phyloP scores from a whole-genome alignment of 30 jellyfish, hydroid and myxozoan genomes.

The Aurelia aurita region DNA sequence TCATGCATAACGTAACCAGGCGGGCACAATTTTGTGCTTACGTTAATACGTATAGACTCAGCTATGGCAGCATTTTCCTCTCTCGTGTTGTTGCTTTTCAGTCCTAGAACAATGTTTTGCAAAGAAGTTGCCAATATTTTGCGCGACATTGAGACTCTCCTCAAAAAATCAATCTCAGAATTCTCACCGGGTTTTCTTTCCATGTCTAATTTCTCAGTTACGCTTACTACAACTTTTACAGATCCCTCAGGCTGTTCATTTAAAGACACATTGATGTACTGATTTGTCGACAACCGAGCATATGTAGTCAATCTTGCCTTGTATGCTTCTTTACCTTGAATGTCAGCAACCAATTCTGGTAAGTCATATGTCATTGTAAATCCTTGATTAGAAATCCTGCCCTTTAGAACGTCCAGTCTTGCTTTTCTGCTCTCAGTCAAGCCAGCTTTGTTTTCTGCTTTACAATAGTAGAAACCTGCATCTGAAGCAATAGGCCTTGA shows the following conservation, averaged over 20 bases:
- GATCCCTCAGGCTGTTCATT: conserved; percentile 22
- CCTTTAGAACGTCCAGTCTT: conserved; percentile 67
- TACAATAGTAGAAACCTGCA: conserved; percentile 69
- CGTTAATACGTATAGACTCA: conserved; percentile 28
- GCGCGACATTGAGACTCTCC: conserved; percentile 50
- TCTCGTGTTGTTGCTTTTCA: conserved; percentile 7
- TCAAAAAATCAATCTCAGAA: conserved; percentile 28
- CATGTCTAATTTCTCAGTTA: conserved; percentile 5
- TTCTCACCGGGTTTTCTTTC: not conserved
- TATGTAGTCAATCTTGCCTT: not conserved
- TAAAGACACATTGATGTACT: conserved; percentile 32
- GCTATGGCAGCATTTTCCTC: conserved; percentile 6
- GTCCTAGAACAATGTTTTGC: conserved; percentile 6
- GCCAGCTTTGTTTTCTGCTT: conserved; percentile 62
- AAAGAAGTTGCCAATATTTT: conserved; percentile 28
- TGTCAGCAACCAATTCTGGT: conserved; percentile 15
- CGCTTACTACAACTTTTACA: conserved; percentile 19
- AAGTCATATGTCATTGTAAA: conserved; percentile 22
- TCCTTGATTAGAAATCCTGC: conserved; percentile 54
- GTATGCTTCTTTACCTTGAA: conserved; percentile 1
- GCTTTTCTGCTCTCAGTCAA: conserved; percentile 58
- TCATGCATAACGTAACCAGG: conserved; percentile 59
- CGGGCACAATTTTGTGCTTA: conserved; percentile 50
- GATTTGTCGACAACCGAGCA: conserved; percentile 31
- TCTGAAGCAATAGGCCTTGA: conserved; percentile 6